Base-by-base conservation (phyloP, 2,113 vertebrate genomes). In the Sapajus apella region DNA sequence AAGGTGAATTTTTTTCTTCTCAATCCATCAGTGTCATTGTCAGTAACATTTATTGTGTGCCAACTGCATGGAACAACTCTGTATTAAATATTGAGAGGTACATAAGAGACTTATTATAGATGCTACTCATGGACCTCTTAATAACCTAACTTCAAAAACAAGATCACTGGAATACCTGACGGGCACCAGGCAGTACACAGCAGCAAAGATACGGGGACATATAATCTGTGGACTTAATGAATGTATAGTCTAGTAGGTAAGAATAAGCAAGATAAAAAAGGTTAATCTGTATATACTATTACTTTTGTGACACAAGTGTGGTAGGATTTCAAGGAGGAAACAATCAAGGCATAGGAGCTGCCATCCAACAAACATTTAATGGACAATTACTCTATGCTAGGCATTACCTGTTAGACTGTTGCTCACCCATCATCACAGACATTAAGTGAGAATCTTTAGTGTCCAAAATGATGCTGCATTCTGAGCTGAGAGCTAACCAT, bases 41-140 rank as follows among this genome's bases (percentile, higher is more conserved):
- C 73, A 52, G 55, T 17, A 94, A 81, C 70, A 95, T 90, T 72
- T 94, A 96, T 96, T 92, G 72, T 85, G n/a, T 84, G 30, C 75
- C 90, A 55, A 93, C 37, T 77, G 56, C 81, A 92, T 93, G 80
- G 94, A 87, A 61, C 37, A 86, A 77, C 9, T 55, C 6, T 45
- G 16, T n/a, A n/a, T 84, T 84, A 93, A 93, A 56, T n/a, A 84
- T 66, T 93, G 18, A 93, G 32, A 79, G 5, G 8, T 45, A 68
- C 20, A 17, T 6, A 82, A 77, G 58, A 85, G 45, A 91, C 40
- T 80, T 80, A 83, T 50, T 72, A 91, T 23, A 43, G 83, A 90
- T 80, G 75, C 11, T 43, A 40, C 6, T 81, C 50, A 43, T 85
- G 68, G 91, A 80, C 6, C 18, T 45, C 14, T 92, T 87, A 83